A percentile compares a stretch with the other conserved stretches of the same genome.
These are phyloP conservation scores for Eidolon dupreanum DNA, from an alignment of 2,797 vertebrate genomes.

Conservation along the genomic window DNA sequence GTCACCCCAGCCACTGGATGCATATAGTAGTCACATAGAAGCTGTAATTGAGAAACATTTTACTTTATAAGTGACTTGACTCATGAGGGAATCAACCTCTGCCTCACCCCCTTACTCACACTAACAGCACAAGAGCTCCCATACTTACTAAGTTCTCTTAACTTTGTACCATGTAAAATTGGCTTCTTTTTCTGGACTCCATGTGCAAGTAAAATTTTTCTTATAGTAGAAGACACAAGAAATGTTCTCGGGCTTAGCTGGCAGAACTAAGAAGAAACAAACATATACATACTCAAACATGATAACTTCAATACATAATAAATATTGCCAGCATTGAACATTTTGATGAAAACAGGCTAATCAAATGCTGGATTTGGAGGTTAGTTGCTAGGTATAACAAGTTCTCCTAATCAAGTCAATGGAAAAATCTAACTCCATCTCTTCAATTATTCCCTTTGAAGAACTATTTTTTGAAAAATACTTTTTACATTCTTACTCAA, in stretches of 20 bases:
- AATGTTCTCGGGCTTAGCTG: constrained; percentile 83
- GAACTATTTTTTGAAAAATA: neutral
- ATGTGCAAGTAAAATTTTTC: constrained; percentile 77
- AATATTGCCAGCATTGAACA: neutral
- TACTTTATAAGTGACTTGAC: neutral
- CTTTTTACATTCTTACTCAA: neutral
- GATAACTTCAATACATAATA: neutral
- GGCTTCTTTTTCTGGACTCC: constrained; percentile 65
- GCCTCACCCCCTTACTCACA: neutral
- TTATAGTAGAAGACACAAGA: constrained; percentile 76
- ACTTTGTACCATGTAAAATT: constrained; percentile 56
- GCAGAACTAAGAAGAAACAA: constrained; percentile 78
- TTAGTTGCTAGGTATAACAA: neutral
- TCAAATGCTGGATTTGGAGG: neutral
- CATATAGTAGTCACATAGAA: neutral
- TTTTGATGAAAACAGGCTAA: neutral
- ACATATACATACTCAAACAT: neutral
- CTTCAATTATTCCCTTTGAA: neutral
- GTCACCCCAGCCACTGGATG: too few relatives aligned
- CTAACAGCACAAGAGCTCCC: neutral
- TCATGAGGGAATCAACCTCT: neutral
- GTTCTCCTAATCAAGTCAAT: neutral
- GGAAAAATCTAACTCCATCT: neutral
- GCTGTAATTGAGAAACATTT: neutral
- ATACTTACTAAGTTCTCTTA: constrained; percentile 72